These are phyloP conservation scores for Thymelicus lineola DNA, from an alignment of 2,888 invertebrate genomes.

Conservation along the genomic window DNA sequence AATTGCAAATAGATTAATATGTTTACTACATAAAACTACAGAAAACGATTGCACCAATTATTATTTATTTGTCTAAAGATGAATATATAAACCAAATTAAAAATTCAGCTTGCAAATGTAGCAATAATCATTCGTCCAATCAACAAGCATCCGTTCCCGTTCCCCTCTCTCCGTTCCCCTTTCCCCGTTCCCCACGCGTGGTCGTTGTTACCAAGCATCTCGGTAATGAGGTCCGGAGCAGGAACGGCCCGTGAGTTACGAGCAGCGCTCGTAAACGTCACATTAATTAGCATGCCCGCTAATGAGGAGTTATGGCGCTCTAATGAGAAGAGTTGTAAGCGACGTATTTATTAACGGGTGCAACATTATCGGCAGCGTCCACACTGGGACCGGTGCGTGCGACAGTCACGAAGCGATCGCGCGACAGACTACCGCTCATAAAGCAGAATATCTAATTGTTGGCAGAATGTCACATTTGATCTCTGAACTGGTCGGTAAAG, in stretches of 20 bases:
- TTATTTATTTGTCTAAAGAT: no score
- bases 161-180: no score
- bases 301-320: slow-evolving; percentile 84
- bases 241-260: slow-evolving; percentile 54
- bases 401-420: slow-evolving; percentile 16
- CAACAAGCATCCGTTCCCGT: slow-evolving; percentile 10
- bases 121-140: slow-evolving; percentile 20
- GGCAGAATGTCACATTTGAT: no score
- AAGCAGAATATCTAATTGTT: no score
- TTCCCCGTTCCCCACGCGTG: slow-evolving; percentile 6
- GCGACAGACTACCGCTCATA: not conserved
- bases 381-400: slow-evolving; percentile 30
- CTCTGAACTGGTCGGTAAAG: no score
- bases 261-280: slow-evolving; percentile 78
- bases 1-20: no score
- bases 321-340: slow-evolving; percentile 78
- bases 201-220: slow-evolving; percentile 24
- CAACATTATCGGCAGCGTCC: slow-evolving; percentile 23
- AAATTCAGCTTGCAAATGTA: not conserved
- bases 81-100: not conserved
- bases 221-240: slow-evolving; percentile 44
- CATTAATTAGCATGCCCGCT: slow-evolving; percentile 83
- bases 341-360: slow-evolving; percentile 66
- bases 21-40: no score
- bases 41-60: no score